Conservation (phyloP, 2,888 invertebrate genomes). For the Hirtodrosophila histrioides region DNA sequence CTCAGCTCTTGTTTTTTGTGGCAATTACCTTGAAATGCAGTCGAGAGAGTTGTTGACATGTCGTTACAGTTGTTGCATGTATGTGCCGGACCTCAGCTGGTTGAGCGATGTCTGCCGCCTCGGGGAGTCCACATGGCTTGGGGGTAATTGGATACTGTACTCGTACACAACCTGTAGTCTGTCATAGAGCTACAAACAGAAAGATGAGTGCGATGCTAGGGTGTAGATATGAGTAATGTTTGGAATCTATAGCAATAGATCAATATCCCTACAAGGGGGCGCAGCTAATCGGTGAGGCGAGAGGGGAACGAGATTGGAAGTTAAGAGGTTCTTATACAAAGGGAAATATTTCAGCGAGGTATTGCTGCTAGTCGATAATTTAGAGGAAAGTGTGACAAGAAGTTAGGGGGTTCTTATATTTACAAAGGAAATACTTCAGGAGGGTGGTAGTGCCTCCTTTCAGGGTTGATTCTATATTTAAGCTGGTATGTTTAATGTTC, state of each 20-base stretch:
- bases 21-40: constrained; percentile 78
- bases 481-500: too few relatives aligned
- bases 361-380: too few relatives aligned
- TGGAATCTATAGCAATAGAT: constrained; percentile 58
- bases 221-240: constrained; percentile 71
- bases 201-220: constrained; percentile 54
- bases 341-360: too few relatives aligned
- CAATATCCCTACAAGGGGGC: constrained; percentile 27
- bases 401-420: too few relatives aligned
- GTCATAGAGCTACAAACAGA: constrained; percentile 30
- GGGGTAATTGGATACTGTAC: constrained; percentile 78
- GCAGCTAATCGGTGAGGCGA: constrained; percentile 2
- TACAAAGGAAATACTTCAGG: too few relatives aligned
- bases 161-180: constrained; percentile 68
- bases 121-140: constrained; percentile 58
- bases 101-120: constrained; percentile 50
- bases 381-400: too few relatives aligned
- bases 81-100: constrained; percentile 1
- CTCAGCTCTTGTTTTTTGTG: constrained; percentile 55
- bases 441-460: too few relatives aligned
- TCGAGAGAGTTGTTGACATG: constrained; percentile 77
- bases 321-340: too few relatives aligned
- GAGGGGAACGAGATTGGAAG: background rate
- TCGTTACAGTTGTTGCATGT: constrained; percentile 49
- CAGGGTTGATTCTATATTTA: too few relatives aligned